phyloP scores from a whole-genome alignment of 2,113 vertebrate species.

The Gobius niger region DNA sequence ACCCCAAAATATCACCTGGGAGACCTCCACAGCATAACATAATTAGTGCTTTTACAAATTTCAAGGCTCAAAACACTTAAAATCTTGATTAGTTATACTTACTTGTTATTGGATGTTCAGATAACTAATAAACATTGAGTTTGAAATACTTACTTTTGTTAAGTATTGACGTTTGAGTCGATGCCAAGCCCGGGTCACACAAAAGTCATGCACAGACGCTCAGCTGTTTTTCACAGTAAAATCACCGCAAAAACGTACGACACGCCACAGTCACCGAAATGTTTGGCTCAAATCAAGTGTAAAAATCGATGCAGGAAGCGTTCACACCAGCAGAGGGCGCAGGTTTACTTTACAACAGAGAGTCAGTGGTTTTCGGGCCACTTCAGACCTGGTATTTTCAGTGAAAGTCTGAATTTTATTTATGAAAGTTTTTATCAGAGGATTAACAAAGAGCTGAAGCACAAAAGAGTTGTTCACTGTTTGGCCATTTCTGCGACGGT shows the following conservation, averaged over 20 bases:
- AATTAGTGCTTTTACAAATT: too few relatives aligned
- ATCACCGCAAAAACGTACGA: not conserved
- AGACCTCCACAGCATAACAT: too few relatives aligned
- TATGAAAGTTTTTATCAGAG: too few relatives aligned
- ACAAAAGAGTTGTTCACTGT: too few relatives aligned
- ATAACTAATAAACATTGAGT: too few relatives aligned
- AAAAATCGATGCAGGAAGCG: not conserved
- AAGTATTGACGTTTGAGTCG: not conserved
- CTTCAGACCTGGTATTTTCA: not conserved
- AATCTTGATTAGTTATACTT: too few relatives aligned
- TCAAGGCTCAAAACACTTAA: too few relatives aligned
- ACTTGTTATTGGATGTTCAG: too few relatives aligned
- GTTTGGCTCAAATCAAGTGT: slow-evolving; percentile 22
- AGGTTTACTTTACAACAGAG: not conserved
- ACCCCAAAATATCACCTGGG: too few relatives aligned
- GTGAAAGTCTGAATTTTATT: not conserved
- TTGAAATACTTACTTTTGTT: too few relatives aligned
- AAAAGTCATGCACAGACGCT: slow-evolving; percentile 16
- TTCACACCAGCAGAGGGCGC: slow-evolving; percentile 34
- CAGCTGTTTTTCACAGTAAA: slow-evolving; percentile 37
- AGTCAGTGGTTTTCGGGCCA: not conserved
- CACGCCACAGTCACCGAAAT: not conserved
- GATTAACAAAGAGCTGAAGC: too few relatives aligned
- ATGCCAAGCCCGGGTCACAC: slow-evolving; percentile 18
- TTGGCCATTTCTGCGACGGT: not conserved